These are phyloP conservation scores for Ciconia stormi DNA, from an alignment of 2,113 vertebrate species.

Conservation along the genomic window DNA sequence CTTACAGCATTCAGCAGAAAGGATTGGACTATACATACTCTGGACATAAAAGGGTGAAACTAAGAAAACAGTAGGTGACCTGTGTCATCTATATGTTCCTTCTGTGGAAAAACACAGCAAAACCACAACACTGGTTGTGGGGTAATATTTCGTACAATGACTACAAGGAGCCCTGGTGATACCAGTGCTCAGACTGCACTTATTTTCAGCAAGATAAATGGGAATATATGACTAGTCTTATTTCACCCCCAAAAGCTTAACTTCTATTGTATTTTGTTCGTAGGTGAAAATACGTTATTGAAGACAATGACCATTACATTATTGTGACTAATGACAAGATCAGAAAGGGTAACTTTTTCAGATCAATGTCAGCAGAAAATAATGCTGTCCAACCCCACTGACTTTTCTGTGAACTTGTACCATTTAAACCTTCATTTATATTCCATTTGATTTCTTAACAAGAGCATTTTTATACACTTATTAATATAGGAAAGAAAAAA, in stretches of 20 bases:
- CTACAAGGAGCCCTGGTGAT: background rate
- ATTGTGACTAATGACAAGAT: background rate
- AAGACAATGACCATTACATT: accelerated
- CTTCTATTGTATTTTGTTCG: background rate
- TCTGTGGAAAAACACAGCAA: background rate
- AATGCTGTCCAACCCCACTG: background rate
- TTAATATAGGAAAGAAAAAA: background rate
- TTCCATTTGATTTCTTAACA: background rate
- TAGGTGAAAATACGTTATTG: background rate
- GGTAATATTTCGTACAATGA: accelerated
- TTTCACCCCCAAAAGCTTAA: background rate
- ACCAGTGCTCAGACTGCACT: background rate
- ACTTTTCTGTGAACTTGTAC: background rate
- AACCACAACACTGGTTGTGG: accelerated
- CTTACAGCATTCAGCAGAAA: background rate
- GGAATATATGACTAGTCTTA: background rate
- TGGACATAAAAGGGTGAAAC: background rate
- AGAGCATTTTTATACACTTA: background rate
- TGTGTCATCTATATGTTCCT: background rate
- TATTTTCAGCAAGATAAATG: background rate
- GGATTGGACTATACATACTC: too few relatives aligned
- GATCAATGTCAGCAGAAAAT: background rate
- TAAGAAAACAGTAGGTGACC: background rate
- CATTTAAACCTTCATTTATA: background rate
- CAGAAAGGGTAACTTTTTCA: background rate